Evolutionary conservation across 2,888 invertebrate species (phyloP).

Genomic region (Neoaliturus tenellus): DNA sequence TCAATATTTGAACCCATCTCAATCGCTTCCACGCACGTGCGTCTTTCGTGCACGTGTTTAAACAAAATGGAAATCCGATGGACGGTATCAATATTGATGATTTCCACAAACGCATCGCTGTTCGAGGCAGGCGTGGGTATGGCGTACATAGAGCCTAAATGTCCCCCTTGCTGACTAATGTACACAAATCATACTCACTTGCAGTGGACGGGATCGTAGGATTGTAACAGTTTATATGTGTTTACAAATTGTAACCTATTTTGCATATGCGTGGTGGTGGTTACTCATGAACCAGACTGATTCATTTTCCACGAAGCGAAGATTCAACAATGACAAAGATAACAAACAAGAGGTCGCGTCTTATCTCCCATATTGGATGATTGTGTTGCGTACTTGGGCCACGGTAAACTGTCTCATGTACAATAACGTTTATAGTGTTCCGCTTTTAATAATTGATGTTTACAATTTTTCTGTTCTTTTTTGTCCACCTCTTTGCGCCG

Average conservation of each 20-base stretch:
- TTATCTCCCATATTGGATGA: not conserved
- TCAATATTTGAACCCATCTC: no score
- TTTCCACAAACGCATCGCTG: not conserved
- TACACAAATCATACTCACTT: not conserved
- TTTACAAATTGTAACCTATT: not conserved
- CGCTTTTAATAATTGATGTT: no score
- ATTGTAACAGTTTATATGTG: not conserved
- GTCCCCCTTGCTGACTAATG: not conserved
- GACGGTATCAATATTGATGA: not conserved
- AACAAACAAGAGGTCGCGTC: not conserved
- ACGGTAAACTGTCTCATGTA: no score
- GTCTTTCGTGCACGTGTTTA: not conserved
- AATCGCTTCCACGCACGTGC: constrained; percentile 29
- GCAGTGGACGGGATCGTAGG: not conserved
- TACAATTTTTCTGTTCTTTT: no score
- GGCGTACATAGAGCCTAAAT: not conserved
- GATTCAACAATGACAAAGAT: not conserved
- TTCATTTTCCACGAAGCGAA: not conserved
- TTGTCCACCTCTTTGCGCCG: no score
- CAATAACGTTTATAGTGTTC: no score
- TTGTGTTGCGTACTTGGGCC: not conserved
- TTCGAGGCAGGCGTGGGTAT: not conserved
- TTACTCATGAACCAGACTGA: not conserved
- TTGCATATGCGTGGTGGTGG: not conserved
- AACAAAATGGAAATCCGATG: constrained; percentile 17